Conservation (phyloP, 2,888 invertebrate species). For the Meandrusa payeni region DNA sequence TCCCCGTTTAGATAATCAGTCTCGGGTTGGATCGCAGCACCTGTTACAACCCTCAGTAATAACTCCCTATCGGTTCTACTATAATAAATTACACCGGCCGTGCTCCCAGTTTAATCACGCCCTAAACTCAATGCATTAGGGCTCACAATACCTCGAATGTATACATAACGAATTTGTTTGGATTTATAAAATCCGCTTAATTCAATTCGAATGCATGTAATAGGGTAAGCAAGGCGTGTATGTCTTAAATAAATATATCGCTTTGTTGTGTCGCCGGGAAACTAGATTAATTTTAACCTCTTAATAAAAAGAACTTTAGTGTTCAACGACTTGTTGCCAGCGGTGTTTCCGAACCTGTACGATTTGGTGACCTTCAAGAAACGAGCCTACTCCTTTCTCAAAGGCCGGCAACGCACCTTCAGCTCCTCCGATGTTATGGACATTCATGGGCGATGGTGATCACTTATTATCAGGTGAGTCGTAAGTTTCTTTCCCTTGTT, state of each 20-base stretch:
- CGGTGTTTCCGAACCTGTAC: too few relatives aligned
- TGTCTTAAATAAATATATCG: conserved; percentile 18
- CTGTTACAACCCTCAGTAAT: conserved; percentile 28
- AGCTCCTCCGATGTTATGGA: too few relatives aligned
- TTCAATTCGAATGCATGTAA: conserved; percentile 47
- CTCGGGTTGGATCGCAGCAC: conserved; percentile 29
- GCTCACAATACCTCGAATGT: conserved; percentile 11
- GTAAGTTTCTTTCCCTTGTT: too few relatives aligned
- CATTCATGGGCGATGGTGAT: too few relatives aligned
- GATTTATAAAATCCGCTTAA: conserved; percentile 42
- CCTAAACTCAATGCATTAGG: conserved; percentile 1
- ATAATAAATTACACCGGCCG: conserved; percentile 26
- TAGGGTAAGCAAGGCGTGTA: conserved; percentile 29
- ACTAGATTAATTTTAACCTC: too few relatives aligned
- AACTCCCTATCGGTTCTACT: conserved; percentile 24
- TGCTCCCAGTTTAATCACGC: neutral
- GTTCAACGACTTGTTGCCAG: too few relatives aligned
- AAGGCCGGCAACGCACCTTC: too few relatives aligned
- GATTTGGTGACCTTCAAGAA: too few relatives aligned
- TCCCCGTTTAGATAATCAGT: conserved; percentile 20
- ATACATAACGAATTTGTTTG: conserved; percentile 24
- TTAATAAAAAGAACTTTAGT: too few relatives aligned
- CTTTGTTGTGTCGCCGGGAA: neutral
- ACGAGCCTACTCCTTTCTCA: too few relatives aligned
- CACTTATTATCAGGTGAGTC: too few relatives aligned